phyloP scores from a whole-genome alignment of 1,140 invertebrate genomes.

The Scaptomyza montana region DNA sequence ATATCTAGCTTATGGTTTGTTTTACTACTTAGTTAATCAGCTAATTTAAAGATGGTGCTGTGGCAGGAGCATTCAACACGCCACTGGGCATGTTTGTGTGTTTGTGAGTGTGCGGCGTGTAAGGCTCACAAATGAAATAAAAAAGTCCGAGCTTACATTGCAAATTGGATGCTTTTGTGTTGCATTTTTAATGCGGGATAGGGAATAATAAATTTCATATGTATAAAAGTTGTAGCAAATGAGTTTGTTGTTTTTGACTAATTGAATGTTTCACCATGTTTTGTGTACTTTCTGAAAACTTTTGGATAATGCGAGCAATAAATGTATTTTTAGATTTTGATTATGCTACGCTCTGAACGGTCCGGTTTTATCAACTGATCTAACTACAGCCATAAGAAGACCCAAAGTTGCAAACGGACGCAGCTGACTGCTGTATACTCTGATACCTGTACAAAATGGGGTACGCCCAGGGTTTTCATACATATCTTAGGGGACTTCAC shows the following conservation, averaged over 20 bases:
- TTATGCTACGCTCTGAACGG: too few species aligned
- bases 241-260: slow-evolving; percentile 13
- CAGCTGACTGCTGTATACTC: too few species aligned
- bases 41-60: slow-evolving; percentile 69
- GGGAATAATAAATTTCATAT: background rate
- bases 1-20: slow-evolving; percentile 66
- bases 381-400: too few species aligned
- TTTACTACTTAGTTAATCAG: slow-evolving; percentile 79
- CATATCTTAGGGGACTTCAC: too few species aligned
- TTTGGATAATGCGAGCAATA: too few species aligned
- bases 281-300: background rate
- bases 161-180: slow-evolving; percentile 24
- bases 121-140: background rate
- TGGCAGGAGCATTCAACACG: background rate
- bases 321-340: too few species aligned
- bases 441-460: too few species aligned
- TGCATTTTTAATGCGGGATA: background rate
- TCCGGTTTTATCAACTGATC: too few species aligned
- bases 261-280: slow-evolving; percentile 5
- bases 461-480: too few species aligned
- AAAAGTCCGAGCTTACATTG: slow-evolving; percentile 3
- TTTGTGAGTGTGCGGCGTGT: slow-evolving; percentile 2
- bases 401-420: too few species aligned
- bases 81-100: slow-evolving; percentile 21
- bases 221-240: background rate